Evolutionary conservation across 2,113 vertebrate species (phyloP), one percentile per base, ranked within the genome.

Genomic region (Corythornis madagascariensis): DNA sequence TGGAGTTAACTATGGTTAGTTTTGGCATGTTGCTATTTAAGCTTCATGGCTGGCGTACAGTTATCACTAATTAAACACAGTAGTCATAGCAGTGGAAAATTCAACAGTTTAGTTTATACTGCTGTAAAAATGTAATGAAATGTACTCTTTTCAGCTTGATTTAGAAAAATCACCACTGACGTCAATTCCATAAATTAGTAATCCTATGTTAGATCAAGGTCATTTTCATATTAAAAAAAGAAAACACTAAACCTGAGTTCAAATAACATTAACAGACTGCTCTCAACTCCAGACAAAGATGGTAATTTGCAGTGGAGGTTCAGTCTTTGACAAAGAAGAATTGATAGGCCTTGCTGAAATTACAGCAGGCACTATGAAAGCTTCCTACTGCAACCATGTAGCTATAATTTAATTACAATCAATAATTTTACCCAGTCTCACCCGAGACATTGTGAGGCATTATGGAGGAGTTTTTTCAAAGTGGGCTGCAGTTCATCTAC

Each of bases 141-240:
- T 80, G 67, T 76, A 82, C 88, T 89, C 82, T 94, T 88, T 83
- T 31, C 75, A 52, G 43, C 78, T 96, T 89, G 84, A 86, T 96
- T 92, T 95, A 93, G 83, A 96, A 96, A 96, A 95, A 87, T 93
- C 89, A 86, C 88, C 75, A 71, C 88, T 89, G 93, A 96, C 66
- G 85, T 95, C 93, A 83, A 64, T 92, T 96, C 95, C n/a, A 76
- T 89, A 95, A 87, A 96, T 97, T 93, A 93, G 84, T 89, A 96
- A 92, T 94, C 91, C 87, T 91, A 20, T 91, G 73, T 96, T 95
- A 96, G 89, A 96, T 55, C 78, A 80, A 94, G 67, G n/a, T 83
- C 53, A 93, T 95, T 97, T 94, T 95, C 90, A 43, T 96, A 86
- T 52, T 47, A 90, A 75, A 90, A 89, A 88, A 88, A 74, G 67